Evolutionary conservation across 2,113 vertebrate genomes (phyloP).

Genomic region (Macquaria ambigua): DNA sequence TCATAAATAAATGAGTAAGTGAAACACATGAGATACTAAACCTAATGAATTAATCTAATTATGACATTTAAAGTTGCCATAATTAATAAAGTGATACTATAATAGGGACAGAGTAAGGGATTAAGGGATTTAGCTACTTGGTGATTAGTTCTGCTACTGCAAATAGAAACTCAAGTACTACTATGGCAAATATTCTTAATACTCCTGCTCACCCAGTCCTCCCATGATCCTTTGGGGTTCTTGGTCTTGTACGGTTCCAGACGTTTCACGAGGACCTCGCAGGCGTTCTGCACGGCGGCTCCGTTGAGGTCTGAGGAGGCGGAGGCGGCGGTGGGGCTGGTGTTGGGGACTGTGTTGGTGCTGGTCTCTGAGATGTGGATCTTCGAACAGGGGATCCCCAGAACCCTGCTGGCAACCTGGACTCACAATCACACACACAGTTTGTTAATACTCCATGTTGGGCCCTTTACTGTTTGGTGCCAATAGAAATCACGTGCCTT

Average conservation of each 20-base stretch:
- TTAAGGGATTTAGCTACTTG: neutral
- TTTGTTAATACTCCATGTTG: neutral
- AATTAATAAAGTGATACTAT: neutral
- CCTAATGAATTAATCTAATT: too few species aligned
- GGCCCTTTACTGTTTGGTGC: too few species aligned
- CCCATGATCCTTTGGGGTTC: slow-evolving; percentile 91
- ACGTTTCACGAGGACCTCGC: slow-evolving; percentile 87
- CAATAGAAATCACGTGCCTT: too few species aligned
- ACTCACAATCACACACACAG: neutral
- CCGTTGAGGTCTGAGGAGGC: slow-evolving; percentile 94
- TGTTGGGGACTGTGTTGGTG: slow-evolving; percentile 95
- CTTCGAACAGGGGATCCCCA: slow-evolving; percentile 89
- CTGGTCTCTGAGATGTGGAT: slow-evolving; percentile 96
- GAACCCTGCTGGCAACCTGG: slow-evolving; percentile 91
- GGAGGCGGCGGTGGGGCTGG: slow-evolving; percentile 93
- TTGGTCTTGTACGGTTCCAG: slow-evolving; percentile 88
- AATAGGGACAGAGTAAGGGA: neutral
- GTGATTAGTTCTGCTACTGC: neutral
- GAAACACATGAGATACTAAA: too few species aligned
- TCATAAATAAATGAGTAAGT: too few species aligned
- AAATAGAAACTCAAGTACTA: neutral
- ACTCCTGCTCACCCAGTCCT: slow-evolving; percentile 90
- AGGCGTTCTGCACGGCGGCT: slow-evolving; percentile 91
- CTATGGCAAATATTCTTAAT: neutral
- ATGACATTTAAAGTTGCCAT: neutral